Conservation (phyloP, 23 tunicate species). For the Aplidium turbinatum region DNA sequence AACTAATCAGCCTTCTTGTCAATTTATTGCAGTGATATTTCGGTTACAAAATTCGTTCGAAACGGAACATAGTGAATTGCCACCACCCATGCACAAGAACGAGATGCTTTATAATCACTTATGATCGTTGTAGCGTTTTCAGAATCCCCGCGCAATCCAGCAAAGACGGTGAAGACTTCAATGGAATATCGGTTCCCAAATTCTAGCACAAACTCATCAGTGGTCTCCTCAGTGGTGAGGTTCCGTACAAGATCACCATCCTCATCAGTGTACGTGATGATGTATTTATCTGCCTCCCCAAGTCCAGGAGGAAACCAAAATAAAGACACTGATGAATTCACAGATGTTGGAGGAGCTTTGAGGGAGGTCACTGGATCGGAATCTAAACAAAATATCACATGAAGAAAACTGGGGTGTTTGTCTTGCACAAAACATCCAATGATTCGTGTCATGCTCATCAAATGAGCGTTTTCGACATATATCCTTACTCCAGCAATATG, state of each 20-base stretch:
- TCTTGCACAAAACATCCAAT: no score
- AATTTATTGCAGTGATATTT: no score
- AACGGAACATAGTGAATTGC: no score
- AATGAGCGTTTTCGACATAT: no score
- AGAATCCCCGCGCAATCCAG: not conserved
- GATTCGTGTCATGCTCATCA: no score
- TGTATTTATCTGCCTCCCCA: constrained; percentile 5
- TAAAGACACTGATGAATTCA: not conserved
- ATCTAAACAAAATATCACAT: not conserved
- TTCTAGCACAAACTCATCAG: not conserved
- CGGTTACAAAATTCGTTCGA: no score
- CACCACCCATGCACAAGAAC: no score
- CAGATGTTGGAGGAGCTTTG: not conserved
- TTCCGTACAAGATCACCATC: not conserved
- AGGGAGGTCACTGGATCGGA: not conserved
- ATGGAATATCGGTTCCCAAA: not conserved
- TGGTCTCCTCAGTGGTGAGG: not conserved
- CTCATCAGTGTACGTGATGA: not conserved
- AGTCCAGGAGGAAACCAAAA: constrained; percentile 6
- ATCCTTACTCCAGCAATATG: no score
- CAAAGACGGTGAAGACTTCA: not conserved
- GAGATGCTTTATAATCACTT: no score
- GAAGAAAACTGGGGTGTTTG: no score
- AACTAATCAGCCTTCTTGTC: no score
- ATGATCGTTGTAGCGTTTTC: not conserved